Evolutionary conservation across 2,888 invertebrate genomes (phyloP), one percentile per base, ranked within the genome.

Genomic region (Troides oblongomaculatus): DNA sequence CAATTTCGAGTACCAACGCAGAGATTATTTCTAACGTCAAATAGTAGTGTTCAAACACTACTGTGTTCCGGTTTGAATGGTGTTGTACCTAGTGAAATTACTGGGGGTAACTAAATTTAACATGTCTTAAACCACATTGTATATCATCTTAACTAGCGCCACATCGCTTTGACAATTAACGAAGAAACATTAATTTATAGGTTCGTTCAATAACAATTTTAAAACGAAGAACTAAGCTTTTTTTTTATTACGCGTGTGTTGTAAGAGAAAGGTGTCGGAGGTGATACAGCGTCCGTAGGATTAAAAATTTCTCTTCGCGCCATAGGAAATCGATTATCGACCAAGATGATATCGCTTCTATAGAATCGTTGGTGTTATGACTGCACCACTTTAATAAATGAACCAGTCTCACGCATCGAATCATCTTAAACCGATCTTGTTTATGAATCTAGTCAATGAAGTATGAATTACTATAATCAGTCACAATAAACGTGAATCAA

Each of bases 211-310:
- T 25, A 17, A 61, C 21, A 25, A 25, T 58, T 58, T 21, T 58
- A 21, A 58, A 58, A 12, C 1, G 23, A 58, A 23, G 23, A 58
- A 58, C 59, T 30, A 12, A 59, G 2, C 25, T 25, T 25, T 25
- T 50, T 50, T 25, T 50, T 12, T 12, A 25, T 62, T 2, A 59
- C 59, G 59, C 23, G 8, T 56, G 65, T 46, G 59, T 23, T 43
- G 18, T 18, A 56, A 66, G 56, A 66, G 66, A 66, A 66, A 61
- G 56, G 36, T 61, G 23, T 61, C 23, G 50, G 18, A 36, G 3
- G 46, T 50, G 30, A 18, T 50, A 2, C 5, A 21, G 18, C 21
- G 17, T 7, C 23, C 23, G 14, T 59, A 46, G 25, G 25, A 59
- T 50, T 25, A 50, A 59, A 46, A 17, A 50, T 62, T 62, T 62